Percentiles rank a stretch among this genome's conserved stretches.
These are phyloP conservation scores for Drosophila elegans DNA, from an alignment of 1,140 invertebrate species.

Conservation along the genomic window DNA sequence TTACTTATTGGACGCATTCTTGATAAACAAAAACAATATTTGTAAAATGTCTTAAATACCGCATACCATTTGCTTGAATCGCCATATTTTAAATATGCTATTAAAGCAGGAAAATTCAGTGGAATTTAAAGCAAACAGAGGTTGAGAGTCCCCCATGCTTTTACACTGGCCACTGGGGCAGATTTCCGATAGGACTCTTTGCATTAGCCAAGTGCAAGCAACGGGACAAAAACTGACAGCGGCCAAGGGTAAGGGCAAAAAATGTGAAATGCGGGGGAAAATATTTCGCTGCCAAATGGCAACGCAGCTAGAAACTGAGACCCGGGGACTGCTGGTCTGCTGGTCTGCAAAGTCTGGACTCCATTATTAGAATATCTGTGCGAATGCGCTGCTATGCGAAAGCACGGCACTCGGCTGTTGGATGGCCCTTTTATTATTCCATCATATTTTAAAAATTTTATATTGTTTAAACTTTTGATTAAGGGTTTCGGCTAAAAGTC, in stretches of 20 bases:
- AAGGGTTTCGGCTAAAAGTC: constrained; percentile 60
- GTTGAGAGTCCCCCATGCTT: not conserved
- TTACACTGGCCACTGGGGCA: constrained; percentile 6
- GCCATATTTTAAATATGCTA: constrained; percentile 5
- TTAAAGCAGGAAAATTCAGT: constrained; percentile 3
- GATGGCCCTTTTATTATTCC: constrained; percentile 33
- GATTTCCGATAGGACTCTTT: constrained; percentile 49
- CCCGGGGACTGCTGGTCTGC: constrained; percentile 6
- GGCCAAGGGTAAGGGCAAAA: constrained; percentile 2
- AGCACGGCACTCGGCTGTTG: constrained; percentile 1
- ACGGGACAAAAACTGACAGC: constrained; percentile 32
- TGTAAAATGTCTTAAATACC: too few relatives aligned
- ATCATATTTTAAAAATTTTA: constrained; percentile 70
- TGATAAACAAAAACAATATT: too few relatives aligned
- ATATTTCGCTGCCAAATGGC: constrained; percentile 30
- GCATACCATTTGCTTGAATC: not conserved
- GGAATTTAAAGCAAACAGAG: constrained; percentile 2
- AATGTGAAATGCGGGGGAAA: constrained; percentile 14
- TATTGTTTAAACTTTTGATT: constrained; percentile 80
- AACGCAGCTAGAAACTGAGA: constrained; percentile 5
- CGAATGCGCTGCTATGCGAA: not conserved
- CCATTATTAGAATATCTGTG: constrained; percentile 66
- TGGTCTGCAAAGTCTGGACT: constrained; percentile 12
- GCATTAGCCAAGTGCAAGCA: constrained; percentile 60
- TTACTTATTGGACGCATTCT: too few relatives aligned